These are phyloP conservation scores for Trachurus trachurus DNA, from an alignment of 2,797 vertebrate species.

Conservation along the genomic window DNA sequence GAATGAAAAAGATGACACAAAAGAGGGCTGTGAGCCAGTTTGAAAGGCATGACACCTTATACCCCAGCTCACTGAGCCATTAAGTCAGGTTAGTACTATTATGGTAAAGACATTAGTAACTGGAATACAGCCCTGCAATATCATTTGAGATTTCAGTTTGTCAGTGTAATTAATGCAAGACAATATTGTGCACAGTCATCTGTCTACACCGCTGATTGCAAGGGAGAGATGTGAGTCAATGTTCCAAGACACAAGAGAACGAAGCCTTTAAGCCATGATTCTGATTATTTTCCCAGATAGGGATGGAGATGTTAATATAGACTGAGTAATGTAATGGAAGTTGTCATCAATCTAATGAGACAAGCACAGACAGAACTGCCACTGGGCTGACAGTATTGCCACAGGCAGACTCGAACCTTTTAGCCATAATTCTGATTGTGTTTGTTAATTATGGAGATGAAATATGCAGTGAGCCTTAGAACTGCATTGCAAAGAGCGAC, in stretches of 20 bases:
- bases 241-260: slow-evolving; percentile 50
- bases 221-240: slow-evolving; percentile 42
- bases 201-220: slow-evolving; percentile 49
- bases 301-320: slow-evolving; percentile 67
- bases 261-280: slow-evolving; percentile 68
- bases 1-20: slow-evolving; percentile 11
- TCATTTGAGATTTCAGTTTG: slow-evolving; percentile 34
- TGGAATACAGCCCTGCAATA: slow-evolving; percentile 22
- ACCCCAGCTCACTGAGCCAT: not conserved
- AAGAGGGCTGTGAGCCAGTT: not conserved
- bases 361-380: slow-evolving; percentile 50
- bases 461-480: slow-evolving; percentile 30
- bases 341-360: slow-evolving; percentile 68
- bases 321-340: slow-evolving; percentile 66
- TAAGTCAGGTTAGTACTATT: slow-evolving; percentile 17
- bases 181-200: slow-evolving; percentile 68
- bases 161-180: slow-evolving; percentile 63
- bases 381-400: slow-evolving; percentile 46
- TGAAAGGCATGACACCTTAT: slow-evolving; percentile 7
- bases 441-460: slow-evolving; percentile 70
- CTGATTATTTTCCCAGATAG: slow-evolving; percentile 65
- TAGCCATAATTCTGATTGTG: slow-evolving; percentile 46
- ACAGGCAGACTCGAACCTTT: slow-evolving; percentile 62
- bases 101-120: slow-evolving; percentile 18
- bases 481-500: slow-evolving; percentile 18